A percentile compares a stretch with the other conserved stretches of the same genome.
These are phyloP conservation scores for Hypotaenidia okinawae DNA, from an alignment of 2,797 vertebrate species.

Conservation along the genomic window DNA sequence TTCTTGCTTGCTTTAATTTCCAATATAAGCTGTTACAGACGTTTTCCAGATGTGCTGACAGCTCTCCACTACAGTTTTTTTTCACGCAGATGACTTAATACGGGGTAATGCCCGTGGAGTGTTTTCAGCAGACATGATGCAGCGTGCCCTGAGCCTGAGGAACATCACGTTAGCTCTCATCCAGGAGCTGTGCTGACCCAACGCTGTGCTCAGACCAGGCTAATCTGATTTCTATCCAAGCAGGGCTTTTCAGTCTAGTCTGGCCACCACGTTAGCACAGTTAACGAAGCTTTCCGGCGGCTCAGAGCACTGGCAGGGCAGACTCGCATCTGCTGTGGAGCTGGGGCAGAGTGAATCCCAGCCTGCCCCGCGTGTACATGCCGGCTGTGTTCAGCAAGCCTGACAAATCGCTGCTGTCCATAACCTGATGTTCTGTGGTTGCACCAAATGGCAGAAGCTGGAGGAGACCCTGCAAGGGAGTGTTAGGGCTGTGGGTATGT, in stretches of 20 bases:
- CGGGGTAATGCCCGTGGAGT: accelerated
- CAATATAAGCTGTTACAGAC: not conserved
- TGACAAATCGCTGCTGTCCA: not conserved
- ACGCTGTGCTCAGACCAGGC: not conserved
- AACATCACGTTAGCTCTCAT: not conserved
- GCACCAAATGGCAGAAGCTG: not conserved
- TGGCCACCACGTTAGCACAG: not conserved
- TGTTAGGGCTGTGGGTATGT: not conserved
- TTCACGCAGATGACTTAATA: not conserved
- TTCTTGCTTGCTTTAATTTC: not conserved
- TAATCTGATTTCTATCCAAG: not conserved
- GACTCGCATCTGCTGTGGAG: not conserved
- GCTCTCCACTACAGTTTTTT: not conserved
- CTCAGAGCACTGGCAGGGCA: not conserved
- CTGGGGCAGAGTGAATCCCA: accelerated
- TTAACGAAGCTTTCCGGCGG: not conserved
- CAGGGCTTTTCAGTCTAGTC: not conserved
- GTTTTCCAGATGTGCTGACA: not conserved
- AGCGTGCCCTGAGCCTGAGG: not conserved
- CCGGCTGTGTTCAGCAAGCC: not conserved
- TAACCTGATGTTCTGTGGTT: not conserved
- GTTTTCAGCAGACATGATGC: not conserved
- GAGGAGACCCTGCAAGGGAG: not conserved
- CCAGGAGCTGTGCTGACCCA: not conserved
- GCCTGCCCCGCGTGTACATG: accelerated